phyloP scores from a whole-genome alignment of 2,797 vertebrate species.

The Eulemur rubriventer region DNA sequence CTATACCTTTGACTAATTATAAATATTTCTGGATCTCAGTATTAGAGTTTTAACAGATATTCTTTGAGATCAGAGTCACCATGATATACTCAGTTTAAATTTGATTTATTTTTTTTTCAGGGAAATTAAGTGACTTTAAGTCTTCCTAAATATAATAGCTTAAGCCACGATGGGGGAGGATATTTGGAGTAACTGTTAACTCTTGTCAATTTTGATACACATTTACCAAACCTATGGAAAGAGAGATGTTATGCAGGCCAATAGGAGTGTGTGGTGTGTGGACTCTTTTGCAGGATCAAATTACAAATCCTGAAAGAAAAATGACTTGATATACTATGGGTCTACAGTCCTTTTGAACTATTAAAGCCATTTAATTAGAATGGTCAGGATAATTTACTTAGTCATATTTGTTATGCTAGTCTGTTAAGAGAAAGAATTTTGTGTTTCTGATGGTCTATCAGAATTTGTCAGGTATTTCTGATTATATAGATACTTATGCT shows the following conservation, averaged over 20 bases:
- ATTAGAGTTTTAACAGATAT: conserved; percentile 5
- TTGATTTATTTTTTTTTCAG: conserved; percentile 65
- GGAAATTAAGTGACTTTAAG: conserved; percentile 61
- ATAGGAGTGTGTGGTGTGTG: neutral
- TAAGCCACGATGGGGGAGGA: neutral
- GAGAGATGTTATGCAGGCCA: neutral
- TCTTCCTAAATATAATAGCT: conserved; percentile 65
- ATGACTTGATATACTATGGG: neutral
- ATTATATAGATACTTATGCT: neutral
- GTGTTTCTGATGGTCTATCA: neutral
- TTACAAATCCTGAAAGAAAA: neutral
- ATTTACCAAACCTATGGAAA: neutral
- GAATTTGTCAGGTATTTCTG: neutral
- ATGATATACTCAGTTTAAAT: conserved; percentile 48
- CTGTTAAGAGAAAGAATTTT: neutral
- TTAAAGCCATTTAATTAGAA: conserved; percentile 27
- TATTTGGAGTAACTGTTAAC: conserved; percentile 79
- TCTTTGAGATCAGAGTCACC: neutral
- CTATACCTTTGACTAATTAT: neutral
- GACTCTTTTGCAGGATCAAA: neutral
- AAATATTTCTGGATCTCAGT: neutral
- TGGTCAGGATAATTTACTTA: neutral
- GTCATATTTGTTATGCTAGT: neutral
- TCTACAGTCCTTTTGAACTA: neutral
- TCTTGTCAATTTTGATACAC: conserved; percentile 67